Evolutionary conservation across 2,888 invertebrate genomes (phyloP).

Genomic region (Monoplex corrugatus): DNA sequence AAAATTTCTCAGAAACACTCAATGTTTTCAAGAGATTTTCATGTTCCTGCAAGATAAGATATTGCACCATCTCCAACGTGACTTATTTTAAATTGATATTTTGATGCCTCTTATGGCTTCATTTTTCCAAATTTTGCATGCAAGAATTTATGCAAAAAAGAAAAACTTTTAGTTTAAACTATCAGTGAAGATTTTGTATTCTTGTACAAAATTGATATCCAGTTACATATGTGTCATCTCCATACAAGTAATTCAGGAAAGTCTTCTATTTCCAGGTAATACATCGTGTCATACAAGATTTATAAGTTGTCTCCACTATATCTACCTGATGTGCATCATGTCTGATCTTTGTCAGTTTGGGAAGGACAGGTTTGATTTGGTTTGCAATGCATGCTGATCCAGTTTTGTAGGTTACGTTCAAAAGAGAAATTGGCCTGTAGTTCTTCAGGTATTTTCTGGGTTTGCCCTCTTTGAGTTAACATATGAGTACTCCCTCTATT

Average conservation of each 20-base stretch:
- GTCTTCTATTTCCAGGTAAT: background rate
- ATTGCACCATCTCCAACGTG: background rate
- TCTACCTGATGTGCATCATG: background rate
- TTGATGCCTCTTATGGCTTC: background rate
- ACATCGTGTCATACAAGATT: background rate
- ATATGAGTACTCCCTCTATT: background rate
- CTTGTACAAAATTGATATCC: background rate
- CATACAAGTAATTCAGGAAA: background rate
- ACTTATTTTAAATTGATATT: background rate
- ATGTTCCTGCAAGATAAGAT: background rate
- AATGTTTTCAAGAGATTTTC: too few relatives aligned
- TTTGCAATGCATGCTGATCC: background rate
- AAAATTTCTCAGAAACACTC: too few relatives aligned
- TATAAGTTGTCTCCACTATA: background rate
- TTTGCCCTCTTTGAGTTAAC: too few relatives aligned
- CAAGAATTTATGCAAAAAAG: background rate
- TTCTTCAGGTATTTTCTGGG: background rate
- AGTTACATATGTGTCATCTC: background rate
- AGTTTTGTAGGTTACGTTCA: background rate
- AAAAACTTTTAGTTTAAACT: background rate
- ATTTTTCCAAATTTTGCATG: background rate
- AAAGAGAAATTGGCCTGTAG: background rate
- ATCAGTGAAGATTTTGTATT: background rate
- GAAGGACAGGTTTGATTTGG: background rate
- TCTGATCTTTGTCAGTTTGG: background rate